These are phyloP conservation scores for Beroe forskalii DNA, from an alignment of 37 sponge, comb jelly and placozoan species.

Conservation along the genomic window DNA sequence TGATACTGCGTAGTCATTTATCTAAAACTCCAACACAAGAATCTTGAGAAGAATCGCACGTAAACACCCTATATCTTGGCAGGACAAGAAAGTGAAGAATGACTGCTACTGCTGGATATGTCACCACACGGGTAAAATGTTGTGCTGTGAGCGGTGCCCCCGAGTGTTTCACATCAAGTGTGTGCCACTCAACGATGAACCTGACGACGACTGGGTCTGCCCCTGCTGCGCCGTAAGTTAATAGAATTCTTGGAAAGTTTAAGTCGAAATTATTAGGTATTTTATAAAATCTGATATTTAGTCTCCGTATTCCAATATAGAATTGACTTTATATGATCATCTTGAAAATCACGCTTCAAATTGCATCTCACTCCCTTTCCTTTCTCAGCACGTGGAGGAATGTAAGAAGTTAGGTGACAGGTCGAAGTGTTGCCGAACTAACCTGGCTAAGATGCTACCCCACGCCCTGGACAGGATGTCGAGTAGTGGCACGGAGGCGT, in stretches of 20 bases:
- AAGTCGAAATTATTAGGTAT: neutral
- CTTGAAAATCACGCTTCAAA: too few species aligned
- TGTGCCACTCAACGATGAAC: slow-evolving; percentile 71
- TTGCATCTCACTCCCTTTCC: neutral
- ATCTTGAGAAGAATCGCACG: too few species aligned
- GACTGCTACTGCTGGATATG: slow-evolving; percentile 97
- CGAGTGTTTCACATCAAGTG: slow-evolving; percentile 90
- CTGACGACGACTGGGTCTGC: slow-evolving; percentile 89
- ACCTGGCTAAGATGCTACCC: slow-evolving; percentile 78
- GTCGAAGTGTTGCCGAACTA: slow-evolving; percentile 67
- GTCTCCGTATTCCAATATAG: neutral
- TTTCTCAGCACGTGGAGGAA: slow-evolving; percentile 6
- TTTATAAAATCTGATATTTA: neutral
- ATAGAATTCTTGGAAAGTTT: neutral
- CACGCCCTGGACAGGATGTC: slow-evolving; percentile 76
- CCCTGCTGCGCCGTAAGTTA: slow-evolving; percentile 82
- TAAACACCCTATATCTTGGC: too few species aligned
- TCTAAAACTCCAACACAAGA: too few species aligned
- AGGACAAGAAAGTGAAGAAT: slow-evolving; percentile 80
- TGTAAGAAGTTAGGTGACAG: slow-evolving; percentile 34
- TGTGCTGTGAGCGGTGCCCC: slow-evolving; percentile 96
- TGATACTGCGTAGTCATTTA: too few species aligned
- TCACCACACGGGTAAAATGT: slow-evolving; percentile 90
- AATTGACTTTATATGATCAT: neutral
- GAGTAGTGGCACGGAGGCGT: slow-evolving; percentile 78